These are phyloP conservation scores for Okamejei kenojei DNA, from an alignment of 2,797 vertebrate species.

Conservation along the genomic window DNA sequence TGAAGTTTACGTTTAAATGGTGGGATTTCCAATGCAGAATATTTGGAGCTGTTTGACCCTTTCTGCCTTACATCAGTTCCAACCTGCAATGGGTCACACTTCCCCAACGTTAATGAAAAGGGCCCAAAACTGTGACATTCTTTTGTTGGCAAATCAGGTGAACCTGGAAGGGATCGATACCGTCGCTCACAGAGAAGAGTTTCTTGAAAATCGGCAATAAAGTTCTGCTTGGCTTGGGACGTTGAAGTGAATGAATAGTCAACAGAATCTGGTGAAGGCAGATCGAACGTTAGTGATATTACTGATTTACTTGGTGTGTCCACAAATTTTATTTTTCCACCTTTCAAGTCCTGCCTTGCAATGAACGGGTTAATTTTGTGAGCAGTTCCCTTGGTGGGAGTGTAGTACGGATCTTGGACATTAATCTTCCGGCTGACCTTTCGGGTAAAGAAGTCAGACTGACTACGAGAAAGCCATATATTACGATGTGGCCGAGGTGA, in stretches of 20 bases:
- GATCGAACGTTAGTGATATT: constrained; percentile 88
- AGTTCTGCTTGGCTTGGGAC: constrained; percentile 47
- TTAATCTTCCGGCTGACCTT: constrained; percentile 77
- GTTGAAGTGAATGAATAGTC: constrained; percentile 51
- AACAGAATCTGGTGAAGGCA: constrained; percentile 76
- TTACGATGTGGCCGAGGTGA: constrained; percentile 82
- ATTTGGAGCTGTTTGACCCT: constrained; percentile 66
- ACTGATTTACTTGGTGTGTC: constrained; percentile 93
- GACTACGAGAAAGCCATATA: constrained; percentile 91
- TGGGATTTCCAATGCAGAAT: constrained; percentile 79
- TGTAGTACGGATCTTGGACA: constrained; percentile 86
- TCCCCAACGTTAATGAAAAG: constrained; percentile 50
- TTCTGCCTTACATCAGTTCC: constrained; percentile 62
- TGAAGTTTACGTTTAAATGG: constrained; percentile 65
- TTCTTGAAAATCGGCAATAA: constrained; percentile 59
- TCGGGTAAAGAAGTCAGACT: constrained; percentile 89
- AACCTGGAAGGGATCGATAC: constrained; percentile 81
- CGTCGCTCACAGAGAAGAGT: constrained; percentile 66
- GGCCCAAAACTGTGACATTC: constrained; percentile 60
- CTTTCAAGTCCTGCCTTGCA: constrained; percentile 88
- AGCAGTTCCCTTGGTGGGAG: constrained; percentile 57
- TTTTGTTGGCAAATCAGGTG: constrained; percentile 70
- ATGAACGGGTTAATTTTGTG: constrained; percentile 93
- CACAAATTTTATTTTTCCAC: constrained; percentile 91
- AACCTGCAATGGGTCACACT: constrained; percentile 56